Evolutionary conservation across 1,140 invertebrate species (phyloP).

Genomic region (Babylonia areolata): DNA sequence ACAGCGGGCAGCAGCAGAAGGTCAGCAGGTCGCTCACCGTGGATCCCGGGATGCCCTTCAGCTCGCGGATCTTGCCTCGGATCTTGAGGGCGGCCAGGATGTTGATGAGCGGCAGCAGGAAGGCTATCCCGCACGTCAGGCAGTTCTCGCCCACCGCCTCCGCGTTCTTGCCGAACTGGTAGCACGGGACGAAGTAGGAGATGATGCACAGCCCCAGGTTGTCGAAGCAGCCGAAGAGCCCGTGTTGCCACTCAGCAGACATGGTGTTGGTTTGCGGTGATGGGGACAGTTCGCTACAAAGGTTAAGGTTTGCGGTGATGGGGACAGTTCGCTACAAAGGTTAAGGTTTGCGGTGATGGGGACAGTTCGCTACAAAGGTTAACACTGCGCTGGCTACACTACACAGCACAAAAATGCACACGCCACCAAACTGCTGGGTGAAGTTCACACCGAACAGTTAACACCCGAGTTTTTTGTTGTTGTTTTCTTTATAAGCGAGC

Average conservation of each 20-base stretch:
- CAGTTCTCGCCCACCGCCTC: constrained; percentile 72
- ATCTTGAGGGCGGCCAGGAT: constrained; percentile 58
- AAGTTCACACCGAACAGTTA: too few species aligned
- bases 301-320: too few species aligned
- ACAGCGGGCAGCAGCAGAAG: constrained; percentile 65
- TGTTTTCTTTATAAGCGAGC: too few species aligned
- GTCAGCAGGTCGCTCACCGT: constrained; percentile 63
- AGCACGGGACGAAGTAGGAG: constrained; percentile 70
- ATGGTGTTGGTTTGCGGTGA: constrained; percentile 28
- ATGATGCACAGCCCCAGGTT: constrained; percentile 70
- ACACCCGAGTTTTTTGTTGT: too few species aligned
- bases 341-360: too few species aligned
- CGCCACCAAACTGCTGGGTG: too few species aligned
- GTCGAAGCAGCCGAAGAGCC: constrained; percentile 72
- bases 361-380: too few species aligned
- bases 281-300: too few species aligned
- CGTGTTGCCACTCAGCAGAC: constrained; percentile 69
- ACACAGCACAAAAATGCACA: too few species aligned
- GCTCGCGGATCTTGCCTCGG: constrained; percentile 68
- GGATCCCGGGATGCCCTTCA: constrained; percentile 66
- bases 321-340: too few species aligned
- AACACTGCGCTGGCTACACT: too few species aligned
- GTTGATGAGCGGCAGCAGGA: constrained; percentile 61
- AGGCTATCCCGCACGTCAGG: constrained; percentile 63
- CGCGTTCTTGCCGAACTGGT: constrained; percentile 72